Percentiles rank a stretch among this genome's conserved stretches.
These are phyloP conservation scores for Haliaeetus leucogaster DNA, from an alignment of 2,113 vertebrate species.

Conservation along the genomic window DNA sequence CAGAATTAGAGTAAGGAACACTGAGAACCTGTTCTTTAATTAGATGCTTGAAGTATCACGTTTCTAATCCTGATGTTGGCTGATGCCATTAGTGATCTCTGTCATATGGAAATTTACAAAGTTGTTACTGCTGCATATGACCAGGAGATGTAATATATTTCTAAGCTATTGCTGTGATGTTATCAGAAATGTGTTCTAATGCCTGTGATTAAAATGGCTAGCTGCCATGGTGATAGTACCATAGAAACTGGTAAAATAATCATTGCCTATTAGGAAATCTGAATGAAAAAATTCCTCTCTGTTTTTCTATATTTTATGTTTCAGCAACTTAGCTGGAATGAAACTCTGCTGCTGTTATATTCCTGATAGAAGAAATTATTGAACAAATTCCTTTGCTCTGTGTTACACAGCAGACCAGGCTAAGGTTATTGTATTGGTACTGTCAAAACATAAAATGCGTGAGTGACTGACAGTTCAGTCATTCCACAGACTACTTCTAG, in stretches of 20 bases:
- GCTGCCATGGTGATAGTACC: conserved; percentile 49
- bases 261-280: conserved; percentile 22
- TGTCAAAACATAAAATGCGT: not conserved
- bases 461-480: not conserved
- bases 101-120: not conserved
- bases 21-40: conserved; percentile 6
- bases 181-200: not conserved
- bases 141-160: not conserved
- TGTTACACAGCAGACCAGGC: not conserved
- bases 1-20: not conserved
- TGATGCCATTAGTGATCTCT: not conserved
- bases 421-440: not conserved
- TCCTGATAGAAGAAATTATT: not conserved
- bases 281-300: not conserved
- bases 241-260: conserved; percentile 62
- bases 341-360: not conserved
- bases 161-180: not conserved
- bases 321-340: not conserved
- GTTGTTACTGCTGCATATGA: not conserved
- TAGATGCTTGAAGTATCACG: not conserved
- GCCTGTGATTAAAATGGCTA: conserved; percentile 49
- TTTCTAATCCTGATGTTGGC: not conserved
- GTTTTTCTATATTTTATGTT: not conserved
- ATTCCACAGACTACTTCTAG: not conserved
- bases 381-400: not conserved